These are phyloP conservation scores for Zaprionus lineosus DNA, from an alignment of 2,888 invertebrate genomes.

Conservation along the genomic window DNA sequence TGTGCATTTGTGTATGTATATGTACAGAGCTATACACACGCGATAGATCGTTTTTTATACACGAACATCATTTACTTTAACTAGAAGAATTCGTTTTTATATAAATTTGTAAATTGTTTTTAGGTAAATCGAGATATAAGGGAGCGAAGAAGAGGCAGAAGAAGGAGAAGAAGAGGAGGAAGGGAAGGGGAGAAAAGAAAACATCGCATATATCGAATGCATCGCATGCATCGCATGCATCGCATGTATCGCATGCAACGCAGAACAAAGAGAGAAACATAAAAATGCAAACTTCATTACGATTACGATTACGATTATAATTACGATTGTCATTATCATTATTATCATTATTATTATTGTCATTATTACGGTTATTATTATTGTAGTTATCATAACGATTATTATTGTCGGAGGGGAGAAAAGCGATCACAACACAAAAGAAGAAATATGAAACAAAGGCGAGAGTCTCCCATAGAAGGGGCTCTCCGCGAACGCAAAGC, in stretches of 20 bases:
- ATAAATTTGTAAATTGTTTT: constrained; percentile 74
- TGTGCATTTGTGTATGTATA: constrained; percentile 1
- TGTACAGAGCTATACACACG: constrained; percentile 22
- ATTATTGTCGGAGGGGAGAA: too few species aligned
- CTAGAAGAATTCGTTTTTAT: constrained; percentile 71
- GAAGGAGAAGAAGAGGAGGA: too few species aligned
- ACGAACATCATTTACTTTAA: constrained; percentile 53
- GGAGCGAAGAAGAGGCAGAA: too few species aligned
- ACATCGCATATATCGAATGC: too few species aligned
- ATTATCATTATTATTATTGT: constrained; percentile 50
- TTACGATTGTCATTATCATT: constrained; percentile 64
- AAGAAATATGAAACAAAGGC: constrained; percentile 27
- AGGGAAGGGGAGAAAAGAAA: too few species aligned
- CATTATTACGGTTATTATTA: constrained; percentile 40
- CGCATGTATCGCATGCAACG: constrained; percentile 7
- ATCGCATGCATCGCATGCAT: too few species aligned
- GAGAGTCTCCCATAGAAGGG: too few species aligned
- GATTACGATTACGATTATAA: too few species aligned
- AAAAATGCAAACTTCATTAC: too few species aligned
- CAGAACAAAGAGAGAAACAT: constrained; percentile 24
- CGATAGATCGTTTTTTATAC: constrained; percentile 54
- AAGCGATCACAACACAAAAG: constrained; percentile 45
- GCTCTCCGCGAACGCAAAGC: constrained; percentile 25
- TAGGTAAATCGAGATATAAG: constrained; percentile 82
- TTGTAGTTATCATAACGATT: constrained; percentile 30